Base-by-base conservation (phyloP, 92 coral and sea anemone genomes). In the Phenganax stokvisi region DNA sequence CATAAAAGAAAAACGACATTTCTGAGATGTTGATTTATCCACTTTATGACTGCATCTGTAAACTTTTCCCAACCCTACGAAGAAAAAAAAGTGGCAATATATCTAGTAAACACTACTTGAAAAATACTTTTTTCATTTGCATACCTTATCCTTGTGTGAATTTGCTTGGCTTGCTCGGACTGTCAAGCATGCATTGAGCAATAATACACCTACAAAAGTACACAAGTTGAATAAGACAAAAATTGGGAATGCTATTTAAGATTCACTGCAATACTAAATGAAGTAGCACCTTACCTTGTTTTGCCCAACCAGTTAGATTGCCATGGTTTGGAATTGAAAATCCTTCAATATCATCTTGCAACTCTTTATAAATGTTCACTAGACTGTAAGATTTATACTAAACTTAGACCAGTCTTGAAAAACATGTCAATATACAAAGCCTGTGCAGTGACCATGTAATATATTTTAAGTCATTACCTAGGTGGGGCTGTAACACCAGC, bases 131-230 rank as follows among this genome's bases (percentile, higher is more conserved):
- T 12, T 11, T 2, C 17, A 57, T 57, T 8, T 5, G 8, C 12
- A 20, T 77, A 92, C 98, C 96, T 92, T 94, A 76, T 94, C 98
- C 86, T 94, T 94, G 67, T 94, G 98, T 56, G 98, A 94, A 61
- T 94, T 94, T 80, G 98, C 97, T 83, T 92, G 89, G 55, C 96
- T 90, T 9, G 97, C 96, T 20, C 92, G 94, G 30, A 94, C 98
- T 56, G 98, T 94, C 6, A 94, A 89, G 55, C 96, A 92, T 20
- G 98, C 98, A 88, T 94, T 94, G 47, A 94, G 83, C 74, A 94
- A 85, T 68, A 94, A 84, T 28, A 94, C 98, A 80, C 98, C 98
- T 94, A 83, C 6, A 30, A 67, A 29, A 53, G 68, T 16, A 56
- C 8, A 62, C 9, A 16, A 8, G n/a, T 53, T 8, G 10, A 20